A percentile compares a stretch with the other conserved stretches of the same genome.
Conservation (phyloP, 2,888 invertebrate genomes). For the Brachycybe producta region DNA sequence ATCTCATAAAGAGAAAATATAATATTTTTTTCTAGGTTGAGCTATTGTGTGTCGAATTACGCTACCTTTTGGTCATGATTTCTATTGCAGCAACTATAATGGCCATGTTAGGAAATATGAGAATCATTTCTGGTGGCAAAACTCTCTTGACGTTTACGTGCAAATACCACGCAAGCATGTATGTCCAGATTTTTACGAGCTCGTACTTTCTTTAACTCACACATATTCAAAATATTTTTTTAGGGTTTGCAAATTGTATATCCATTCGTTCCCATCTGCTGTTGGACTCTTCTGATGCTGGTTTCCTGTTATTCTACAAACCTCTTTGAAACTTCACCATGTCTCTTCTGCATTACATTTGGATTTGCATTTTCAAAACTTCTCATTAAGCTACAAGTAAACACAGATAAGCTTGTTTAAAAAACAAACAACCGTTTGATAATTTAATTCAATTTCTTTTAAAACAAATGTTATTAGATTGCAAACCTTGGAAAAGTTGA, state of each 20-base stretch:
- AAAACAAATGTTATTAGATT: neutral
- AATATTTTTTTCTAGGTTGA: neutral
- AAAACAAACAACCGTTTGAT: neutral
- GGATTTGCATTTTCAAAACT: constrained; percentile 14
- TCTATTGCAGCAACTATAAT: neutral
- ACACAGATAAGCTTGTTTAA: neutral
- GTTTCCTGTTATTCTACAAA: neutral
- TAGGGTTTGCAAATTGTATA: constrained; percentile 10
- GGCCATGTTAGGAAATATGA: constrained; percentile 8
- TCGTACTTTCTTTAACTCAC: neutral
- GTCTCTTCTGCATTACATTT: constrained; percentile 2
- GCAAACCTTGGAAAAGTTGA: constrained; percentile 11
- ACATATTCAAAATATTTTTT: neutral
- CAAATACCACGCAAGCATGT: neutral
- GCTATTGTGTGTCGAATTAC: constrained; percentile 1
- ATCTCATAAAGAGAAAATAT: neutral
- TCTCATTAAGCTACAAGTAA: constrained; percentile 11
- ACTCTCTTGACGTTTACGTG: constrained; percentile 2
- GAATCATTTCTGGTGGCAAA: constrained; percentile 11
- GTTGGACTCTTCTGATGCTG: constrained; percentile 2
- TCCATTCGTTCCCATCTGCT: constrained; percentile 6
- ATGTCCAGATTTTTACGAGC: too few relatives aligned
- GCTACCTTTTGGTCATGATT: neutral
- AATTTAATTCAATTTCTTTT: neutral
- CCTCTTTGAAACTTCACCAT: constrained; percentile 2